Percentiles rank a stretch among this genome's conserved stretches.
Conservation (phyloP, 2,113 vertebrate species). For the Sinocyclocheilus maitianheensis region DNA sequence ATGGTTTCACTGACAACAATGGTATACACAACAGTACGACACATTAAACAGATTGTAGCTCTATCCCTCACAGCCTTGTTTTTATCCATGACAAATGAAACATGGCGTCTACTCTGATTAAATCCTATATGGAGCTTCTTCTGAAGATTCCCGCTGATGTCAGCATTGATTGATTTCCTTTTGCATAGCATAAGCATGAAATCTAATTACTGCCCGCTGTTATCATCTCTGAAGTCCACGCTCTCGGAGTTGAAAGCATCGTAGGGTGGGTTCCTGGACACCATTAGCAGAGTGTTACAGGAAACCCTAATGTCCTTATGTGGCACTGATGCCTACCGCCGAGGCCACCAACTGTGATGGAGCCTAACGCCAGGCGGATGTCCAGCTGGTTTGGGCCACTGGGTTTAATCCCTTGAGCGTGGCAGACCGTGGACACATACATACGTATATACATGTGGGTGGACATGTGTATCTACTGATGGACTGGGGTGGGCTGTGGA, state of each 20-base stretch:
- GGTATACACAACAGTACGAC: not conserved
- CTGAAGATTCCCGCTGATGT: not conserved
- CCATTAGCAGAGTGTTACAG: conserved; percentile 32
- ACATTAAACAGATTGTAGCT: not conserved
- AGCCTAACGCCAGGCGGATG: not conserved
- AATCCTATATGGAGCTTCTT: conserved; percentile 1
- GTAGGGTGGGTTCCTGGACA: conserved; percentile 15
- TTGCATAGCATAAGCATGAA: conserved; percentile 4
- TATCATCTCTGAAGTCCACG: conserved; percentile 19
- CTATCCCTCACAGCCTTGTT: not conserved
- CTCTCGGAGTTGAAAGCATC: not conserved
- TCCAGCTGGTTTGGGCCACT: conserved; percentile 19
- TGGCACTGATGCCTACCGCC: conserved; percentile 2
- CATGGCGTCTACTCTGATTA: not conserved
- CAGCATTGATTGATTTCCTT: conserved; percentile 20
- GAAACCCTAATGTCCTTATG: conserved; percentile 11
- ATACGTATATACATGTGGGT: conserved; percentile 11
- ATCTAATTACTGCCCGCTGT: conserved; percentile 22
- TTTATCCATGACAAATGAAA: conserved; percentile 3
- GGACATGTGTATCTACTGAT: conserved; percentile 18
- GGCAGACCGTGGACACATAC: not conserved
- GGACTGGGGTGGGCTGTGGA: not conserved
- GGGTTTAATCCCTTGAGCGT: conserved; percentile 30
- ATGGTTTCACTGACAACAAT: not conserved
- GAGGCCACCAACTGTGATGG: conserved; percentile 12